These are phyloP conservation scores for Chrysopilus asiliformis DNA, from an alignment of 2,888 invertebrate species.

Conservation along the genomic window DNA sequence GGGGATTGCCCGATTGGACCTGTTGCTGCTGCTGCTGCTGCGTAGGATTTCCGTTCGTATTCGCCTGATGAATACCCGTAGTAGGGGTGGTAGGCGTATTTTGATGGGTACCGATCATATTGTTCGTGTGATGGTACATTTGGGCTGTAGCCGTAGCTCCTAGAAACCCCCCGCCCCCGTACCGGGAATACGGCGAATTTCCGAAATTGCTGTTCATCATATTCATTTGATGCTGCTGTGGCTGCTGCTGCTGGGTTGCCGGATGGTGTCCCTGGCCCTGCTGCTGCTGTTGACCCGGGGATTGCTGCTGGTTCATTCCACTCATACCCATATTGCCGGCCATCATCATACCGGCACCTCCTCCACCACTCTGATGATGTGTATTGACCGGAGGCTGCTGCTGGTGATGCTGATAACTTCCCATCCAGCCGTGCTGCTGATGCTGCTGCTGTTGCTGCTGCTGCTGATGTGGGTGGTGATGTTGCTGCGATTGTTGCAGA, in stretches of 20 bases:
- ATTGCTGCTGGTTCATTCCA: constrained; percentile 17
- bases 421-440: constrained; percentile 35
- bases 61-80: constrained; percentile 19
- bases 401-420: constrained; percentile 23
- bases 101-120: constrained; percentile 20
- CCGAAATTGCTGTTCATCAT: constrained; percentile 39
- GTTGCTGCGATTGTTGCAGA: constrained; percentile 23
- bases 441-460: constrained; percentile 19
- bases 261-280: constrained; percentile 22
- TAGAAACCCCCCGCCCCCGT: constrained; percentile 58
- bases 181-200: constrained; percentile 45
- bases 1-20: constrained; percentile 25
- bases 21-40: constrained; percentile 19
- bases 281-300: constrained; percentile 24
- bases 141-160: constrained; percentile 33
- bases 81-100: constrained; percentile 30
- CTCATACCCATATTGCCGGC: constrained; percentile 16
- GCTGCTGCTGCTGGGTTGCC: constrained; percentile 15
- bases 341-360: constrained; percentile 19
- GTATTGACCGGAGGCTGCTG: constrained; percentile 21
- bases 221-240: constrained; percentile 20
- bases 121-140: constrained; percentile 29
- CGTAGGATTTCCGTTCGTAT: constrained; percentile 19
- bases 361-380: constrained; percentile 20
- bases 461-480: constrained; percentile 22